Conservation (phyloP, 2,797 vertebrate genomes). For the Mycteria americana region DNA sequence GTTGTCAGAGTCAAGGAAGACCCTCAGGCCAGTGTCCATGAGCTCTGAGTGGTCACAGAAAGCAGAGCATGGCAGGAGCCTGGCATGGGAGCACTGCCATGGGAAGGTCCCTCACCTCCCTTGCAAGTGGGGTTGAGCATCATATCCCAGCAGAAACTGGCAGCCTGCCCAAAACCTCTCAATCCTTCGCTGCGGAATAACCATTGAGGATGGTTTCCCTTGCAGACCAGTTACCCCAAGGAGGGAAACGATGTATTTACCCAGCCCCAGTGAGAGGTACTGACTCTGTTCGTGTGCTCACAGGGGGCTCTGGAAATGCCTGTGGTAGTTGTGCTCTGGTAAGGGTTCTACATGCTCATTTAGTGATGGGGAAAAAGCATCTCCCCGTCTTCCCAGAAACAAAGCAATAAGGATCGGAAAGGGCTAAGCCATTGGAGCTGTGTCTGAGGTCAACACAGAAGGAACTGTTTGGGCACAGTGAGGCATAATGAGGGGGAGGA, state of each 20-base stretch:
- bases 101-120: not conserved
- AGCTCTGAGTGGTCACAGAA: not conserved
- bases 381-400: not conserved
- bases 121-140: not conserved
- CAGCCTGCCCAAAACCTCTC: not conserved
- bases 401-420: not conserved
- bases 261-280: not conserved
- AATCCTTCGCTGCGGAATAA: not conserved
- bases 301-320: not conserved
- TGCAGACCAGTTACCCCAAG: not conserved
- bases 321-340: accelerated
- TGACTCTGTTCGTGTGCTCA: not conserved
- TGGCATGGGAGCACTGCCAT: not conserved
- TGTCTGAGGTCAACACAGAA: not conserved
- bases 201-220: not conserved
- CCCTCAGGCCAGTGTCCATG: not conserved
- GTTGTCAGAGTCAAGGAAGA: not conserved
- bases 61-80: not conserved
- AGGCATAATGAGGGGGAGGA: not conserved
- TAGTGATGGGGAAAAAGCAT: not conserved
- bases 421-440: not conserved
- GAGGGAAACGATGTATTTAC: not conserved
- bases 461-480: not conserved
- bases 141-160: not conserved
- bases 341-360: not conserved